Conservation (phyloP, 35 echinoderm and acorn worm genomes). For the Diadema setosum region DNA sequence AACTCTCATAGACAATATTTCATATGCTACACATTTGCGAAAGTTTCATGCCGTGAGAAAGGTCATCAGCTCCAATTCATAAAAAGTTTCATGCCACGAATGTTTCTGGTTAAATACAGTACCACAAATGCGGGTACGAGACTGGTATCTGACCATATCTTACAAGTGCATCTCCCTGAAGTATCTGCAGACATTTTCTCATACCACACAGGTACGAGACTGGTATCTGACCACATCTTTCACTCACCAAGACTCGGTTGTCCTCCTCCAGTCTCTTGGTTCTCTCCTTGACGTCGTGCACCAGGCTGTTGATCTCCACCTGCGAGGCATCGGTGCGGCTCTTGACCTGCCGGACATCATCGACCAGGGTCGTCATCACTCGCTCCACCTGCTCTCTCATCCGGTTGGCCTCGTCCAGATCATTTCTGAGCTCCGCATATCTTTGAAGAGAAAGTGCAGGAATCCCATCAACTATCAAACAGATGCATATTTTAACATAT, state of each 20-base stretch:
- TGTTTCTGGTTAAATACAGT: no score
- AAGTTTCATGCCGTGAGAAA: no score
- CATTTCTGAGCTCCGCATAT: slow-evolving; percentile 82
- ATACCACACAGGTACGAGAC: background rate
- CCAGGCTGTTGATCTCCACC: slow-evolving; percentile 65
- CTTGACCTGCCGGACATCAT: slow-evolving; percentile 89
- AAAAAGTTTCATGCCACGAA: no score
- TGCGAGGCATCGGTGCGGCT: slow-evolving; percentile 49
- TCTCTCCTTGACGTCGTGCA: slow-evolving; percentile 91
- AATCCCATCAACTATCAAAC: no score
- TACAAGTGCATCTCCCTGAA: no score
- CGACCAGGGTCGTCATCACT: slow-evolving; percentile 78
- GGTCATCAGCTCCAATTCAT: no score
- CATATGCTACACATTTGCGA: no score
- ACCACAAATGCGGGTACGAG: no score
- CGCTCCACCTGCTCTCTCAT: slow-evolving; percentile 90
- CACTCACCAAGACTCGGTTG: slow-evolving; percentile 79
- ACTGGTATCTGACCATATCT: no score
- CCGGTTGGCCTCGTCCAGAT: slow-evolving; percentile 89
- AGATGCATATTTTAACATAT: no score
- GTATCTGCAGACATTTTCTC: no score
- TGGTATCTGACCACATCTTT: background rate
- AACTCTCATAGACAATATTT: no score
- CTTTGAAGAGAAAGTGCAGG: background rate
- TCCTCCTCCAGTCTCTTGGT: slow-evolving; percentile 93